Conservation (phyloP, 2,113 vertebrate genomes). For the Etia nguti region DNA sequence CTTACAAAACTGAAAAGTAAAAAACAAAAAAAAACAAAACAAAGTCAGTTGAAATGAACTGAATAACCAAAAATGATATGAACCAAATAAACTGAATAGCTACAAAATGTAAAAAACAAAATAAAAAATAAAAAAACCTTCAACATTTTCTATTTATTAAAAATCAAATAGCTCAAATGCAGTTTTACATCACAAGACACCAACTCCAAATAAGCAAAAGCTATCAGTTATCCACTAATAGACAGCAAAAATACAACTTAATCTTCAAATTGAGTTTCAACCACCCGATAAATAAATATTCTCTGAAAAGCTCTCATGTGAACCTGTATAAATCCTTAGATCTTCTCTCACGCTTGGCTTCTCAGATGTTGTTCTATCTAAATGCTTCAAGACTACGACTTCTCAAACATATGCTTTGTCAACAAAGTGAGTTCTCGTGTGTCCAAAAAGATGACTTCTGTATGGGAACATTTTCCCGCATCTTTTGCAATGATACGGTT, state of each 20-base stretch:
- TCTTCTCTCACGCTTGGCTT: not conserved
- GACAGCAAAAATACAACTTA: not conserved
- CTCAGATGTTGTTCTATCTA: not conserved
- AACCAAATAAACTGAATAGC: not conserved
- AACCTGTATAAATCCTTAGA: not conserved
- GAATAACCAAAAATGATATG: not conserved
- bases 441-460: not conserved
- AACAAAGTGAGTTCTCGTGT: not conserved
- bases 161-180: not conserved
- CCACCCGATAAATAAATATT: not conserved
- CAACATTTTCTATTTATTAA: not conserved
- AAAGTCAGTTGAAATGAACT: not conserved
- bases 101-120: not conserved
- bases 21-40: not conserved
- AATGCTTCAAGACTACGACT: fast-evolving
- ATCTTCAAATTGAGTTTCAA: not conserved
- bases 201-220: not conserved
- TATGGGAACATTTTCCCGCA: not conserved
- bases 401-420: not conserved
- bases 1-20: not conserved
- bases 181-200: not conserved
- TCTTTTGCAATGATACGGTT: not conserved
- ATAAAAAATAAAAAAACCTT: not conserved
- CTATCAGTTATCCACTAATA: not conserved
- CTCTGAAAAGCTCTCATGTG: not conserved